phyloP scores from a whole-genome alignment of 2,888 invertebrate genomes.

The Zootermopsis nevadensis region DNA sequence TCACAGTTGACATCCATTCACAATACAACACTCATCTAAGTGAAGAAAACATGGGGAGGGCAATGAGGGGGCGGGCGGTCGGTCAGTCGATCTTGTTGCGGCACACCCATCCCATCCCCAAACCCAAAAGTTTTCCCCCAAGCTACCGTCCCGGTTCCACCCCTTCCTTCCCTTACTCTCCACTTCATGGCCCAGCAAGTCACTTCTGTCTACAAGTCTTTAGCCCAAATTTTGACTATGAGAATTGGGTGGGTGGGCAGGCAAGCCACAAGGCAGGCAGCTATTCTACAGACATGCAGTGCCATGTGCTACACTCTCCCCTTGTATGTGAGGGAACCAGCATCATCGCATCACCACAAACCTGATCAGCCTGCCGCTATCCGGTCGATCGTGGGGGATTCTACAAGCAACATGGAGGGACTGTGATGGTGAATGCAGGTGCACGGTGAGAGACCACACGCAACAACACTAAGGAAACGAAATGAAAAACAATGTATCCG shows the following conservation, averaged over 20 bases:
- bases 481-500: conserved; percentile 12
- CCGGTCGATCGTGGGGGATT: conserved; percentile 44
- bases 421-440: conserved; percentile 31
- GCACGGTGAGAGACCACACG: conserved; percentile 14
- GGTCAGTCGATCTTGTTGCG: conserved; percentile 49
- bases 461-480: conserved; percentile 28
- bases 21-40: conserved; percentile 55
- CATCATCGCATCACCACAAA: conserved; percentile 53
- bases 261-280: conserved; percentile 54
- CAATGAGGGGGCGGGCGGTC: conserved; percentile 49
- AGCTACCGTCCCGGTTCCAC: neutral
- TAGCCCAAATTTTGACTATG: conserved; percentile 23
- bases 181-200: conserved; percentile 37
- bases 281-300: conserved; percentile 54
- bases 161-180: conserved; percentile 9
- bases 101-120: conserved; percentile 51
- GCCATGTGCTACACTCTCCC: conserved; percentile 49
- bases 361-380: conserved; percentile 53
- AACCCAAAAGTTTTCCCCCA: neutral
- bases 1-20: conserved; percentile 55
- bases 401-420: conserved; percentile 44
- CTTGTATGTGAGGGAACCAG: conserved; percentile 45
- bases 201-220: conserved; percentile 29
- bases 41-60: conserved; percentile 53
- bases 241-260: conserved; percentile 44